These are phyloP conservation scores for Agelaius tricolor DNA, from an alignment of 2,113 vertebrate species.

Conservation along the genomic window DNA sequence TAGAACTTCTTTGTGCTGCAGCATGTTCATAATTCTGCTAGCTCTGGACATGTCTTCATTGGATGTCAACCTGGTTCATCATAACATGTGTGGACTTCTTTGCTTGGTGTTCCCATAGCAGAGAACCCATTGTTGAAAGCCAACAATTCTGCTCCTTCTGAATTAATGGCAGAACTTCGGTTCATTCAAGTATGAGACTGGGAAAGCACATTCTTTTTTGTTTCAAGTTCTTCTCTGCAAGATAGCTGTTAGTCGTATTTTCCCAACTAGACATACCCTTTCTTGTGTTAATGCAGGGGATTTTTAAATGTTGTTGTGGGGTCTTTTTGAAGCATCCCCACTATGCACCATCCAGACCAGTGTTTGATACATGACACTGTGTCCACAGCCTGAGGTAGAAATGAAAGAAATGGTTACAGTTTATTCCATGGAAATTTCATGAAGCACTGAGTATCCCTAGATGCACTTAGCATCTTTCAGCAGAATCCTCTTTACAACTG, in stretches of 20 bases:
- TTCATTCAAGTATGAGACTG: neutral
- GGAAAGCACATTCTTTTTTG: neutral
- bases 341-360: neutral
- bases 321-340: neutral
- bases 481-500: neutral
- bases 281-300: neutral
- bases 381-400: neutral
- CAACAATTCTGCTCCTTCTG: slow-evolving; percentile 2
- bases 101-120: neutral
- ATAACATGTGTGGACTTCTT: neutral
- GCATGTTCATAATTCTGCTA: slow-evolving; percentile 40
- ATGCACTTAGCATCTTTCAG: neutral
- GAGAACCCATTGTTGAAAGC: neutral
- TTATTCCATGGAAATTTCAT: neutral
- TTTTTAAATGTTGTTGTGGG: neutral
- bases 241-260: neutral
- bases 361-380: neutral
- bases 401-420: neutral
- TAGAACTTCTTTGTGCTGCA: slow-evolving; percentile 25
- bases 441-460: neutral
- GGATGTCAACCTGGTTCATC: neutral
- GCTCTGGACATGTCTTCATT: neutral
- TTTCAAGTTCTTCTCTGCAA: neutral
- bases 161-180: slow-evolving; percentile 17
- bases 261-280: neutral